phyloP scores from a whole-genome alignment of 2,113 vertebrate species.

The Pterophyllum scalare region DNA sequence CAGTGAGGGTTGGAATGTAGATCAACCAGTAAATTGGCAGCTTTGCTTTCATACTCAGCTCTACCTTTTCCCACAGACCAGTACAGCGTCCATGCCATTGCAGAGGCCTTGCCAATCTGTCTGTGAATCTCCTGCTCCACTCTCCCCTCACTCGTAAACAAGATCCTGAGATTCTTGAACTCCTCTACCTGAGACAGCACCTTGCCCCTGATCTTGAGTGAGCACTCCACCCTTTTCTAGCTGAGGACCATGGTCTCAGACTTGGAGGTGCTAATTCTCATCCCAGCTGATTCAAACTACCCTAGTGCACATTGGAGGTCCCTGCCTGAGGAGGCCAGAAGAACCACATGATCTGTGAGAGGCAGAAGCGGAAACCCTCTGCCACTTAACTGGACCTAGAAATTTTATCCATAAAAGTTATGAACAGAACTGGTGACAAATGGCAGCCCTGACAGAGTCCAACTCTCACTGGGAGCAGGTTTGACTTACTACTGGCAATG shows the following conservation, averaged over 20 bases:
- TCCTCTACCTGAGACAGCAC: not conserved
- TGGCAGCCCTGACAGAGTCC: not conserved
- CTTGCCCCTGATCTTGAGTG: not conserved
- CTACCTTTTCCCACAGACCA: not conserved
- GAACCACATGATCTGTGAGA: not conserved
- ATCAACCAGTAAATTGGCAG: not conserved
- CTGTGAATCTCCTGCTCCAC: not conserved
- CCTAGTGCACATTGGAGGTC: not conserved
- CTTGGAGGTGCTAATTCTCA: not conserved
- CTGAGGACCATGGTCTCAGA: not conserved
- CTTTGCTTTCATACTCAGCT: not conserved
- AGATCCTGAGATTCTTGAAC: not conserved
- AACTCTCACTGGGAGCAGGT: not conserved
- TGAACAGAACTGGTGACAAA: not conserved
- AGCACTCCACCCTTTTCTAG: not conserved
- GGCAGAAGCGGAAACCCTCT: not conserved
- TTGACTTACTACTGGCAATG: not conserved
- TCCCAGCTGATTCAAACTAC: not conserved
- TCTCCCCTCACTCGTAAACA: too few relatives aligned
- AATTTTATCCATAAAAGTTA: not conserved
- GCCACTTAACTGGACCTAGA: not conserved
- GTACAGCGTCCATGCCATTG: not conserved
- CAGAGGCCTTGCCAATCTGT: not conserved
- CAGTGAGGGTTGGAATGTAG: not conserved
- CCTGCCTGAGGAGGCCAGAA: not conserved